Conservation (phyloP, 2,797 vertebrate species). For the Malacoraja senta region DNA sequence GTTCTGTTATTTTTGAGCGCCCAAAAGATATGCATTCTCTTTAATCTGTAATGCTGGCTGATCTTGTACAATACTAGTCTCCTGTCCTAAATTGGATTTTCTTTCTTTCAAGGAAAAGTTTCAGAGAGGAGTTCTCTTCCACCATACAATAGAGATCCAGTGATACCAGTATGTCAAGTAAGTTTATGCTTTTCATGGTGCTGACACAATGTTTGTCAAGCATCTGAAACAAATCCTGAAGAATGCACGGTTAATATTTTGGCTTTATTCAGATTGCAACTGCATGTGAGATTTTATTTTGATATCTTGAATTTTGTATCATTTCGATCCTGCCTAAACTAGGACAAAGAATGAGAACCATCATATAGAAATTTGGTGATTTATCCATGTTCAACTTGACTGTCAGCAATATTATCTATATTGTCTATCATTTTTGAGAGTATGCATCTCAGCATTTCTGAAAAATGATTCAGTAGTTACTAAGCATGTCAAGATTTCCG, state of each 20-base stretch:
- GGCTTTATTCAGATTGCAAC: not conserved
- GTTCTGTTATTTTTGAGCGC: not conserved
- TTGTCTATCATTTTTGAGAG: not conserved
- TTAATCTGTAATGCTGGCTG: not conserved
- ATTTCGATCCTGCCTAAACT: not conserved
- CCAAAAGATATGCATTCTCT: not conserved
- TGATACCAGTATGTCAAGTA: slow-evolving; percentile 81
- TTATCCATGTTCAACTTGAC: not conserved
- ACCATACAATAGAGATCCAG: slow-evolving; percentile 74
- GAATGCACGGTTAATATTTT: not conserved
- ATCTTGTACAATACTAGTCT: not conserved
- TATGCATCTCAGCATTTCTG: not conserved
- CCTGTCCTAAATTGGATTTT: slow-evolving; percentile 38
- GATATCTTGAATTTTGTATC: not conserved
- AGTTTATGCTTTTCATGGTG: slow-evolving; percentile 46
- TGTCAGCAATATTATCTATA: not conserved
- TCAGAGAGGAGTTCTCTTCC: slow-evolving; percentile 63
- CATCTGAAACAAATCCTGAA: not conserved
- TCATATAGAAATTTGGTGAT: not conserved
- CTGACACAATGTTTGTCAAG: not conserved
- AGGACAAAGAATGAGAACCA: not conserved
- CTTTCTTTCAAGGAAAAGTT: slow-evolving; percentile 61
- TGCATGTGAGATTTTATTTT: not conserved
- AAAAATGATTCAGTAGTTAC: not conserved
- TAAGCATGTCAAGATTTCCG: not conserved